Evolutionary conservation across 2,113 vertebrate genomes (phyloP).

Genomic region (Oreamnos americanus): DNA sequence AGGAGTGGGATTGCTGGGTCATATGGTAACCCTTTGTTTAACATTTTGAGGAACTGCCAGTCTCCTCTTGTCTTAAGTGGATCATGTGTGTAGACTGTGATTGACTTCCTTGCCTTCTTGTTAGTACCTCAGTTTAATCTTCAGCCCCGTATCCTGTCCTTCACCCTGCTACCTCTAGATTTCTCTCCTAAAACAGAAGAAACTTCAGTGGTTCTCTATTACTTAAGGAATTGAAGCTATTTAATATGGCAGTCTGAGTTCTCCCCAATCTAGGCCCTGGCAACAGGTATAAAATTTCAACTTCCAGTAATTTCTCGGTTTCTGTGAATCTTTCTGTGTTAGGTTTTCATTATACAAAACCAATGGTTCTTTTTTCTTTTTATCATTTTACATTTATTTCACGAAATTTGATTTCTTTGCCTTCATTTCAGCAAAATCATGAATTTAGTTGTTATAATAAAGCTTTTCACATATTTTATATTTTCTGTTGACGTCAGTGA

Average conservation of each 20-base stretch:
- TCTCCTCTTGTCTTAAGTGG: background rate
- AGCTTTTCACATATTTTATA: background rate
- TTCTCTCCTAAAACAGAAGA: background rate
- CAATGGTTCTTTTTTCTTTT: background rate
- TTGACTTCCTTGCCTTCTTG: background rate
- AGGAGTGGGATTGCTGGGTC: background rate
- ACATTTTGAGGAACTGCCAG: background rate
- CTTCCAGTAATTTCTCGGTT: background rate
- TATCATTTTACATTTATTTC: background rate
- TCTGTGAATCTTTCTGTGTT: background rate
- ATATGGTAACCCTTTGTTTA: background rate
- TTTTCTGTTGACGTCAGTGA: background rate
- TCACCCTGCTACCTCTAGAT: background rate
- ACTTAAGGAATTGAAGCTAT: background rate
- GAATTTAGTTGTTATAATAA: background rate
- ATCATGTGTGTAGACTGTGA: background rate
- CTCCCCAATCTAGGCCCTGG: background rate
- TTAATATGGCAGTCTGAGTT: background rate
- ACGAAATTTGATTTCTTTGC: background rate
- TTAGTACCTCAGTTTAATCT: background rate
- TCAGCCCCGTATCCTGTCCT: background rate
- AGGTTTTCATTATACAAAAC: background rate
- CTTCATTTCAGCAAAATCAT: background rate
- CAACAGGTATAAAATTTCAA: background rate
- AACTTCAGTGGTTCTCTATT: background rate